Base-by-base conservation (phyloP, 2,113 vertebrate genomes). In the Pygoscelis antarcticus region DNA sequence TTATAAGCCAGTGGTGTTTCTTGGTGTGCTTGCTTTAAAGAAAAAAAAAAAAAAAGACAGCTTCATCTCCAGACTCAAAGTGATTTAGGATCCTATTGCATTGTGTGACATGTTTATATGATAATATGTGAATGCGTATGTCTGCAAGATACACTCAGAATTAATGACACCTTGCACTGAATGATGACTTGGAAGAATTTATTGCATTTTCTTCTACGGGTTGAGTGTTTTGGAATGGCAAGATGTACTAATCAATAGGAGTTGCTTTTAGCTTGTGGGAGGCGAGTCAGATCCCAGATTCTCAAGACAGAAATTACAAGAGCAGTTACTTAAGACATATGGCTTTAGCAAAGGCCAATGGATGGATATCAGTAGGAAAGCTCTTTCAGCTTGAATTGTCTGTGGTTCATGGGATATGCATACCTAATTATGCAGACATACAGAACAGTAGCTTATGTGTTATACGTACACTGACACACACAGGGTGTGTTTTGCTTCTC, bases 361-460 rank as follows among this genome's bases (percentile, higher is more conserved):
- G 22, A 36, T 47, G 32, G n/a, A 1, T 12, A 22, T 44, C 12
- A 1, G 36, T 9, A 10, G 62, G 49, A 82, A 66, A 14, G 30
- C 12, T 64, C 26, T 30, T 76, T 32, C 26, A 55, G 29, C 23
- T 52, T 12, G 30, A 32, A 2, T 25, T 42, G 10, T 7, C 32
- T 51, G 36, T 36, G 54, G 5, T 16, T 71, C 13, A 0, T 30
- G 32, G 38, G 19, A 36, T 15, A 1, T 6, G 16, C 13, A 20
- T 5, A 14, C n/a, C 0, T 8, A 29, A 14, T 32, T 7, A 21
- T 14, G 11, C 36, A 61, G 46, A 18, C 18, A 4, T 4, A 25
- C 9, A 36, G 71, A 52, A 3, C 2, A 17, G 55, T 26, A 25
- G 12, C 12, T 71, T 42, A 1, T 47, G 60, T 64, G 86, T 74